These are phyloP conservation scores for Drosophila melanica DNA, from an alignment of 1,140 invertebrate species.

Conservation along the genomic window DNA sequence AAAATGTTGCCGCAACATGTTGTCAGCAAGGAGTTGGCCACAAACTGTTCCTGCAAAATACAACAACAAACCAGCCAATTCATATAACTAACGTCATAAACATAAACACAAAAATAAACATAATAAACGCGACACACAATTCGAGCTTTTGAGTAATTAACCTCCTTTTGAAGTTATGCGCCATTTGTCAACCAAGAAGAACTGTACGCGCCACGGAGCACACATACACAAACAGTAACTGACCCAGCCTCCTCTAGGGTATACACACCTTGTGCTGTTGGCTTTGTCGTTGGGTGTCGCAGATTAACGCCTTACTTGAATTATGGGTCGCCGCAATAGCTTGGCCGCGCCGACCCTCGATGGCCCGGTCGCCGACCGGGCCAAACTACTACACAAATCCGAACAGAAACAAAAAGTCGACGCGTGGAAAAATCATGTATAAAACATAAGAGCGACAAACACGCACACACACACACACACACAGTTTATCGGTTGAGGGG, in stretches of 20 bases:
- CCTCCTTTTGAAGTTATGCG: slow-evolving; percentile 48
- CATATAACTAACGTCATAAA: slow-evolving; percentile 16
- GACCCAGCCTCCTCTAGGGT: neutral
- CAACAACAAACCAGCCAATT: neutral
- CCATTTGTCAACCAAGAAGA: slow-evolving; percentile 59
- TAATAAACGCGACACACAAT: slow-evolving; percentile 28
- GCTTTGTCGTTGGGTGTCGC: slow-evolving; percentile 57
- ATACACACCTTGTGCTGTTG: slow-evolving; percentile 40
- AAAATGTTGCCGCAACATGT: slow-evolving; percentile 18
- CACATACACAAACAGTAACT: neutral
- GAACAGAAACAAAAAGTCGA: slow-evolving; percentile 38
- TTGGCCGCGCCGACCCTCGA: slow-evolving; percentile 1
- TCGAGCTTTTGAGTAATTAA: slow-evolving; percentile 72
- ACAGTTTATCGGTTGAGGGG: neutral
- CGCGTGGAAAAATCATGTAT: slow-evolving; percentile 72
- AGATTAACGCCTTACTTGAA: slow-evolving; percentile 74
- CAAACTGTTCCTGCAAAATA: neutral
- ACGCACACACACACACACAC: slow-evolving; percentile 41
- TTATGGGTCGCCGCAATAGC: slow-evolving; percentile 55
- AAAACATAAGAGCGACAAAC: slow-evolving; percentile 70
- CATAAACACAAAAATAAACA: slow-evolving; percentile 33
- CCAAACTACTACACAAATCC: slow-evolving; percentile 64
- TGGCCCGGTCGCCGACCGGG: slow-evolving; percentile 4
- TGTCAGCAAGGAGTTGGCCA: neutral
- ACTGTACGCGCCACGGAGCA: slow-evolving; percentile 33